Evolutionary conservation across 2,113 vertebrate genomes (phyloP), one percentile per base, ranked within the genome.

Genomic region (Rhinoptilus africanus): DNA sequence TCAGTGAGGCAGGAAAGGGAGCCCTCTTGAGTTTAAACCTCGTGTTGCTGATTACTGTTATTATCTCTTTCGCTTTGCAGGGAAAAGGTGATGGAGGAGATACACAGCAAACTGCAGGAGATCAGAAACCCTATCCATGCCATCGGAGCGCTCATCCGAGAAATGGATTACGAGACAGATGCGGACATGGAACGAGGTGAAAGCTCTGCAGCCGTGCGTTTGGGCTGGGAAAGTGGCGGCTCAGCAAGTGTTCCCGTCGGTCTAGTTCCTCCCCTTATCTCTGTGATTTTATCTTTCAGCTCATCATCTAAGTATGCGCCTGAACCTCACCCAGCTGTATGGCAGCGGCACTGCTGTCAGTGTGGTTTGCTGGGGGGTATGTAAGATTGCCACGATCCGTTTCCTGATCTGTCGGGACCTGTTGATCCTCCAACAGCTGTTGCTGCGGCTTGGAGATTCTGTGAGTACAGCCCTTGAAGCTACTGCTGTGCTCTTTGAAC

Each of bases 121-220:
- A 97, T 99, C 50, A 96, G 98, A 17, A 99, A 99, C 96, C 99
- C 99, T 1, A 68, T 97, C 78, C 98, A 98, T 0, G 98, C 99
- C 84, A 99, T 99, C 57, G 98, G 97, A 4, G 94, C 98, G 34
- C 98, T 99, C 54, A 97, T 99, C 84, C 98, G 99, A 39, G 99
- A 99, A 85, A 98, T 99, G 98, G 99, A 99, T 97, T 99, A 99
- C 5, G 99, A 99, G 97, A 98, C 98, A 0, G 99, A 99, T 0
- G 19, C 97, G 0, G 99, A 99, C 56, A 85, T 98, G 34, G 98
- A 98, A 34, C 97, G 85, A 47, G 96, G 99, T 93, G 76, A 63
- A 4, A 41, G 28, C 45, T 57, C 34, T 50, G 3, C 10, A 2
- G 54, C 48, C 3, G 5, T 2, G 8, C 6, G 2, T 22, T 32